Evolutionary conservation across 2,888 invertebrate genomes (phyloP).

Genomic region (Chloroclysta siterata): DNA sequence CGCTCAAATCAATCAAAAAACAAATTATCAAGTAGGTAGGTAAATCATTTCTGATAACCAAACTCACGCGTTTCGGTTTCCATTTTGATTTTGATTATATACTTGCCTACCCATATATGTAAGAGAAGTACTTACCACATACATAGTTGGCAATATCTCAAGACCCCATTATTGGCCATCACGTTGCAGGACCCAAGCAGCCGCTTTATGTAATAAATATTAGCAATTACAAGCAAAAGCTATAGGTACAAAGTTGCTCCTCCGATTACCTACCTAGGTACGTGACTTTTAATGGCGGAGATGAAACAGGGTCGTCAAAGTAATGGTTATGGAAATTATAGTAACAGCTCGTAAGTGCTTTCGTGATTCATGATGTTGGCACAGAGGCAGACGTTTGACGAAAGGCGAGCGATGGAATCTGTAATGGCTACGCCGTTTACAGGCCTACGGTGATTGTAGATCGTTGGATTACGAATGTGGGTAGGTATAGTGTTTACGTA

Average conservation of each 20-base stretch:
- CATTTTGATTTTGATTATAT: no score
- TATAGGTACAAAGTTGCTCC: conserved; percentile 15
- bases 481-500: conserved; percentile 1
- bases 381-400: conserved; percentile 24
- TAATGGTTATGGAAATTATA: conserved; percentile 22
- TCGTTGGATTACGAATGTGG: neutral
- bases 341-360: conserved; percentile 19
- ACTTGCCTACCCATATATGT: neutral
- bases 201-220: neutral
- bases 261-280: no score
- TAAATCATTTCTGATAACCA: no score
- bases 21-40: no score
- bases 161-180: conserved; percentile 37
- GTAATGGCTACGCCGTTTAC: conserved; percentile 9
- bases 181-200: neutral
- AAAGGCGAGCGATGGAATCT: conserved; percentile 20
- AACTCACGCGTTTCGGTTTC: no score
- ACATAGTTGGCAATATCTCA: conserved; percentile 63
- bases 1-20: no score
- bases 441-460: neutral
- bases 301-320: conserved; percentile 20
- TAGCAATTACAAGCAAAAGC: conserved; percentile 47
- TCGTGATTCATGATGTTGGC: conserved; percentile 35
- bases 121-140: conserved; percentile 14
- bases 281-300: neutral